Base-by-base conservation (phyloP, 2,113 vertebrate species). In the Gila orcuttii region DNA sequence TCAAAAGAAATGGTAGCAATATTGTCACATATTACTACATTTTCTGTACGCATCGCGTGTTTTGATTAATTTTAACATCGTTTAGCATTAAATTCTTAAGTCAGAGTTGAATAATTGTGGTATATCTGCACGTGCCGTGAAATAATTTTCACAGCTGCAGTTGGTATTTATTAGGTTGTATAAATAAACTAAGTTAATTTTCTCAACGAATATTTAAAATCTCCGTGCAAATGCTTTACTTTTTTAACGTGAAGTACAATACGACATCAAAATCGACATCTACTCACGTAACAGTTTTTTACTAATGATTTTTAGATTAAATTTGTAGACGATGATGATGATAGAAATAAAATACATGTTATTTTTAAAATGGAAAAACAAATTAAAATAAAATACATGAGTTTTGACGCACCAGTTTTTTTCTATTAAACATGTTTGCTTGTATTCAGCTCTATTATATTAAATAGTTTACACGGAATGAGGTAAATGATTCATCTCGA, bases 381-480 rank as follows among this genome's bases (percentile, higher is more conserved):
- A 42, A 42, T 42, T 42, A 10, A 42, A 79, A 79, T 60, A n/a
- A 79, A 79, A 52, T 21, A 21, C 21, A 60, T n/a, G 68, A 42
- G 50, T 28, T 60, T 74, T 21, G 1, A 23, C 1, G 55, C 39
- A 28, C 36, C 13, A 6, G 10, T 0, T 2, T 52, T 21, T 66
- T 19, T 3, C 12, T 4, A 3, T 25, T 8, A 6, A 47, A 28
- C 47, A 25, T 17, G 17, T 36, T 76, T 86, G 10, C 87, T 83
- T 19, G 39, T 69, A 75, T 83, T 59, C 80, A 59, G 55, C 75
- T 80, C 83, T 81, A 82, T 78, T 75, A 85, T 68, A 71, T 78
- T 64, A 82, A 86, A 81, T 82, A 89, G 74, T 89, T 89, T 84
- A 36, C 85, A 19, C 47, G 55, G 85, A 90, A 64, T 73, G 83